These are phyloP conservation scores for Lepidochitona cinerea DNA, from an alignment of 2,888 invertebrate species.

Conservation along the genomic window DNA sequence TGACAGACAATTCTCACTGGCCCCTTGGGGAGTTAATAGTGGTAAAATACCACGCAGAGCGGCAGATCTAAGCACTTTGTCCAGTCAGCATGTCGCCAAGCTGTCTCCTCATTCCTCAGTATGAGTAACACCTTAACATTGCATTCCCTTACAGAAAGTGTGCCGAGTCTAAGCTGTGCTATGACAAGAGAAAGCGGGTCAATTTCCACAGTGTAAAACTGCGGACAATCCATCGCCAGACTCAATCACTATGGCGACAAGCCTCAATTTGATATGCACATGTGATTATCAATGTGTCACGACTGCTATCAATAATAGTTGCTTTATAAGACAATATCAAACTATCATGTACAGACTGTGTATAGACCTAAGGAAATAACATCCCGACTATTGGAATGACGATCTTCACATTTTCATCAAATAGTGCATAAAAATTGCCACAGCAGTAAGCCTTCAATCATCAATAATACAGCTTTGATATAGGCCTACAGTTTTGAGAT, in stretches of 20 bases:
- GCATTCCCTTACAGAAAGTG: not conserved
- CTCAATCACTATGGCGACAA: not conserved
- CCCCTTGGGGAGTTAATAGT: not conserved
- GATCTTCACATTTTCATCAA: too few relatives aligned
- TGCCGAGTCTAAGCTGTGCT: not conserved
- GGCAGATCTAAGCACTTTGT: not conserved
- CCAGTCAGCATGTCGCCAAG: not conserved
- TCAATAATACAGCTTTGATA: too few relatives aligned
- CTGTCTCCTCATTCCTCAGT: not conserved
- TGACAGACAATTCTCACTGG: not conserved
- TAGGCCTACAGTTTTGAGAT: too few relatives aligned
- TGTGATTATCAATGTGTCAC: not conserved
- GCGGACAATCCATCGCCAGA: not conserved
- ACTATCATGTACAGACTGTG: too few relatives aligned
- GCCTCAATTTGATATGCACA: slow-evolving; percentile 3
- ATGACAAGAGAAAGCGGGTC: not conserved
- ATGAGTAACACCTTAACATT: not conserved
- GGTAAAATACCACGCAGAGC: not conserved
- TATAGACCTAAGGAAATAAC: too few relatives aligned
- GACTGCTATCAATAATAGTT: not conserved
- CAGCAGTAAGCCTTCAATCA: too few relatives aligned
- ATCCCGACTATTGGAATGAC: too few relatives aligned
- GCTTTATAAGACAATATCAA: too few relatives aligned
- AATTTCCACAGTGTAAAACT: not conserved
- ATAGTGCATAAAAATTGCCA: too few relatives aligned